Evolutionary conservation across 2,113 vertebrate genomes (phyloP).

Genomic region (Lophius piscatorius): DNA sequence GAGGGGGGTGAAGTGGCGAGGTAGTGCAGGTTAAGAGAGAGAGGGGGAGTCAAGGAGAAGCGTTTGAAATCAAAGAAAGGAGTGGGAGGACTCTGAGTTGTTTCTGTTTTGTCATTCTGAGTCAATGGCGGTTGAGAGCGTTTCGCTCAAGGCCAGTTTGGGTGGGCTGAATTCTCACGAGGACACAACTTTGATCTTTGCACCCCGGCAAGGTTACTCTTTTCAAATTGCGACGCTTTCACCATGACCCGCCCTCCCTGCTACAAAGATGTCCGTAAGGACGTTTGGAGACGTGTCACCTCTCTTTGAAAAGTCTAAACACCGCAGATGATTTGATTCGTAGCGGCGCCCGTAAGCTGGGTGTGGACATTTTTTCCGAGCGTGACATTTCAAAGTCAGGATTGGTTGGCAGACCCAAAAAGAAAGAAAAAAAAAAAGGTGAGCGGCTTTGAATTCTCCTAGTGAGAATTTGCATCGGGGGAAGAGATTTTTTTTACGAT

Average conservation of each 20-base stretch:
- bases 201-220: slow-evolving; percentile 28
- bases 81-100: slow-evolving; percentile 15
- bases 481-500: slow-evolving; percentile 2
- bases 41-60: slow-evolving; percentile 67
- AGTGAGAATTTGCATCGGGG: slow-evolving; percentile 26
- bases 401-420: not conserved
- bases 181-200: slow-evolving; percentile 39
- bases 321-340: no score
- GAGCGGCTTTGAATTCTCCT: no score
- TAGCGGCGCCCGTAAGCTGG: no score
- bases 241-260: slow-evolving; percentile 39
- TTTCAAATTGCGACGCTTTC: slow-evolving; percentile 17
- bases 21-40: slow-evolving; percentile 35
- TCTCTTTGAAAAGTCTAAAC: no score
- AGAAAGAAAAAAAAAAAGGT: no score
- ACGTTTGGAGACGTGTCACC: no score
- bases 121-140: slow-evolving; percentile 34
- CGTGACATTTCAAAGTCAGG: slow-evolving; percentile 37
- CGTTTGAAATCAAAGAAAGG: slow-evolving; percentile 18
- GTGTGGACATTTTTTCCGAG: no score
- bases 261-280: slow-evolving; percentile 9
- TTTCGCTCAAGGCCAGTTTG: slow-evolving; percentile 40
- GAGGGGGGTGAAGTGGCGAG: not conserved
- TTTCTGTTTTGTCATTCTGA: no score
- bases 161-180: slow-evolving; percentile 44